phyloP scores from a whole-genome alignment of 2,888 invertebrate genomes.

The Cataglyphis albicans region DNA sequence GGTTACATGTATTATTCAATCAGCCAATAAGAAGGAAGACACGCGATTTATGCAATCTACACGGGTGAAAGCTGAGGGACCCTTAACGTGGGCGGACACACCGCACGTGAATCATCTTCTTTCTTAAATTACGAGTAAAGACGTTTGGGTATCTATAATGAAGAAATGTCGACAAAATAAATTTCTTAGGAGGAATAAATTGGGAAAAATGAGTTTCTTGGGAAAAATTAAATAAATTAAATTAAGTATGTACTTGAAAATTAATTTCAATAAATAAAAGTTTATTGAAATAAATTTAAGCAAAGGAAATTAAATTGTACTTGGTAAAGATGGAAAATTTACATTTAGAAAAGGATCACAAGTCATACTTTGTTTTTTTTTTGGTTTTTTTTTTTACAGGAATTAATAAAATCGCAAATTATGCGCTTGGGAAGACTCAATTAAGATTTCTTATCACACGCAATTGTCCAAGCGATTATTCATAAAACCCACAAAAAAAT shows the following conservation, averaged over 20 bases:
- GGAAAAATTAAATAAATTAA: background rate
- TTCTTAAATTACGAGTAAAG: background rate
- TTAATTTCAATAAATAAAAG: background rate
- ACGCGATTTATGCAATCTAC: constrained; percentile 69
- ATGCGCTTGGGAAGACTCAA: background rate
- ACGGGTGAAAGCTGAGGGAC: constrained; percentile 22
- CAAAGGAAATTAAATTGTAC: background rate
- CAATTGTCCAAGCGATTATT: background rate
- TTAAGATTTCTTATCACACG: background rate
- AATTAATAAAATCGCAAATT: background rate
- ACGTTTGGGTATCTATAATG: background rate
- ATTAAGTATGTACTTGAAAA: background rate
- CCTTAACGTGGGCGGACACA: constrained; percentile 29
- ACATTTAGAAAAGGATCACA: background rate
- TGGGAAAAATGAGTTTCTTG: background rate
- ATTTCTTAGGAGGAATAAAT: background rate
- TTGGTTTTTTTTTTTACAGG: background rate
- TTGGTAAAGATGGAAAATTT: background rate
- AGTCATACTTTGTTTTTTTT: background rate
- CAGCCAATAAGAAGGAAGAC: constrained; percentile 75
- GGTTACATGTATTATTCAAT: constrained; percentile 80
- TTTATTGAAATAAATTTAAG: background rate
- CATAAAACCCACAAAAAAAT: constrained; percentile 17
- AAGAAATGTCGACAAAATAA: background rate
- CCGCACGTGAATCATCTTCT: constrained; percentile 27